Evolutionary conservation across 2,797 vertebrate genomes (phyloP).

Genomic region (Pempheris klunzingeri): DNA sequence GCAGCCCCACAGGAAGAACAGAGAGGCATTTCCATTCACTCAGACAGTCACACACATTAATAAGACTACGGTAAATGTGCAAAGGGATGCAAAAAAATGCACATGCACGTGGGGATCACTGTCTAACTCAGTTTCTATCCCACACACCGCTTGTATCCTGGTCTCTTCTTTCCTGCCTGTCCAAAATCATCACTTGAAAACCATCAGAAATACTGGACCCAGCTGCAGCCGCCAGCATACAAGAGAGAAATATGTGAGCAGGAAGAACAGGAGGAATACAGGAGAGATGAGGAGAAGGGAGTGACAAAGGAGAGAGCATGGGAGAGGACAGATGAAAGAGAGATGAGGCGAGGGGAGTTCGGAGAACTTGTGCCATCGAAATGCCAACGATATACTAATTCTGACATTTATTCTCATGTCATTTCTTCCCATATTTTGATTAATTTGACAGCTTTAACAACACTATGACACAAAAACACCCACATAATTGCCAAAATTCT

Average conservation of each 20-base stretch:
- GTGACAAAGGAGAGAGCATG: not conserved
- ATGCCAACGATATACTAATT: not conserved
- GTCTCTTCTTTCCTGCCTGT: slow-evolving; percentile 4
- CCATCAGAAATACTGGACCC: slow-evolving; percentile 20
- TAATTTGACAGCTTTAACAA: slow-evolving; percentile 14
- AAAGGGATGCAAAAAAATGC: slow-evolving; percentile 17
- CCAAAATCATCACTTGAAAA: slow-evolving; percentile 45
- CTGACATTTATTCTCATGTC: slow-evolving; percentile 12
- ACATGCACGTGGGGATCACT: not conserved
- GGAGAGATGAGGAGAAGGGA: not conserved
- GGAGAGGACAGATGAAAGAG: not conserved
- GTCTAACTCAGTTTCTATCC: not conserved
- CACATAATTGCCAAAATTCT: slow-evolving; percentile 8
- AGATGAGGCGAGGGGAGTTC: not conserved
- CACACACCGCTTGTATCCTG: not conserved
- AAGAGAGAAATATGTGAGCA: slow-evolving; percentile 4
- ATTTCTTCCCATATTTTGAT: not conserved
- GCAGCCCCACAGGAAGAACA: slow-evolving; percentile 54
- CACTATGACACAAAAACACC: not conserved
- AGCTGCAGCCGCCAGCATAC: slow-evolving; percentile 34
- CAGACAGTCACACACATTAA: not conserved
- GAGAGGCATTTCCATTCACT: slow-evolving; percentile 31
- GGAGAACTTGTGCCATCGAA: not conserved
- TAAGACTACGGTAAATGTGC: slow-evolving; percentile 7
- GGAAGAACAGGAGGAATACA: not conserved